These are phyloP conservation scores for Perca fluviatilis DNA, from an alignment of 2,113 vertebrate species.

Conservation along the genomic window DNA sequence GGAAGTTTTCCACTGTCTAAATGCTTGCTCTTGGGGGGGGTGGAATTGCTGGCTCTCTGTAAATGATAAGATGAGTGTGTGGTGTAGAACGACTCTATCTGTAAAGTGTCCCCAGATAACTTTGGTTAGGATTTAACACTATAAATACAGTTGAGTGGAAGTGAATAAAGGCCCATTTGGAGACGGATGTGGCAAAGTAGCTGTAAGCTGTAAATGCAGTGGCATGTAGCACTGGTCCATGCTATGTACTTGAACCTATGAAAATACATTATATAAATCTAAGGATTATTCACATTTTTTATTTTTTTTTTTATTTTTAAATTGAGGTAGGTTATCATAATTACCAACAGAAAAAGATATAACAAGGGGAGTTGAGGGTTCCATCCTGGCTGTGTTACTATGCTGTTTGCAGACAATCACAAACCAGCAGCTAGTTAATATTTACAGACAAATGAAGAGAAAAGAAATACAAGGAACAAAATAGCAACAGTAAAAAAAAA, in stretches of 20 bases:
- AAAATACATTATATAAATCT: not conserved
- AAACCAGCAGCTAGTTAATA: not conserved
- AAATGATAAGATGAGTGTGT: too few relatives aligned
- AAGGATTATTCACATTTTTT: not conserved
- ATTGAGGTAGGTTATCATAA: slow-evolving; percentile 3
- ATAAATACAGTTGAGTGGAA: too few relatives aligned
- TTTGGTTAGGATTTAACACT: too few relatives aligned
- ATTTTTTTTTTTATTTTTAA: not conserved
- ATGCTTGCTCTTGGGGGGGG: too few relatives aligned
- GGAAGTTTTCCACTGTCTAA: too few relatives aligned
- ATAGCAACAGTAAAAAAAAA: not conserved
- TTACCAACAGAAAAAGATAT: too few relatives aligned
- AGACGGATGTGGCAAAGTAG: too few relatives aligned
- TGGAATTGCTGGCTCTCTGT: too few relatives aligned
- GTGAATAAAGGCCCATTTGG: too few relatives aligned
- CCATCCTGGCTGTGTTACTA: not conserved
- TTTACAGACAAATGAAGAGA: slow-evolving; percentile 13
- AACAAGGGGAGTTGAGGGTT: not conserved
- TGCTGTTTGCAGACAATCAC: not conserved
- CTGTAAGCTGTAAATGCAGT: not conserved
- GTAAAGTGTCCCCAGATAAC: too few relatives aligned
- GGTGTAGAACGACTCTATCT: too few relatives aligned
- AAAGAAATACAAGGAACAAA: not conserved
- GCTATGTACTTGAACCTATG: not conserved
- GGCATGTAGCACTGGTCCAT: not conserved